Conservation (phyloP, 2,888 invertebrate species). For the Brachypalpus laphriformis region DNA sequence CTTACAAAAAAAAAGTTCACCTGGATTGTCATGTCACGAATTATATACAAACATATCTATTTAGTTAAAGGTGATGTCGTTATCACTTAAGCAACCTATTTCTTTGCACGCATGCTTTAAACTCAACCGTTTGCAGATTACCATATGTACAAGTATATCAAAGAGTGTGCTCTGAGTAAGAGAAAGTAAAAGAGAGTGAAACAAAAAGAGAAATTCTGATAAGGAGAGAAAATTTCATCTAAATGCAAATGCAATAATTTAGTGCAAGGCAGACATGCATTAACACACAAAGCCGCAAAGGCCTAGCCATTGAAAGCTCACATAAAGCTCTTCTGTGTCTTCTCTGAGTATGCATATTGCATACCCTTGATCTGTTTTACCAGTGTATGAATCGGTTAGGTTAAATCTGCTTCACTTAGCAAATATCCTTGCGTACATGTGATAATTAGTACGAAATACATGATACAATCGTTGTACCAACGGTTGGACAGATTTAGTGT, state of each 20-base stretch:
- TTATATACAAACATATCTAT: not conserved
- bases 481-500: too few relatives aligned
- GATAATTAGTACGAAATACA: too few relatives aligned
- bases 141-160: too few relatives aligned
- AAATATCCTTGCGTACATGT: too few relatives aligned
- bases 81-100: slow-evolving; percentile 35
- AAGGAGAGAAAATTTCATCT: not conserved
- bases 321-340: too few relatives aligned
- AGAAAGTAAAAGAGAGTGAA: not conserved
- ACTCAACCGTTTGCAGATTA: not conserved
- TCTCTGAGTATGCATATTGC: too few relatives aligned
- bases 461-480: too few relatives aligned
- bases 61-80: slow-evolving; percentile 25
- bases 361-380: not conserved
- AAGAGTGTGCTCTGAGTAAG: not conserved
- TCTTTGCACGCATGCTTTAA: slow-evolving; percentile 5
- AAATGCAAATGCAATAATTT: not conserved
- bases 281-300: too few relatives aligned
- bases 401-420: too few relatives aligned
- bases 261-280: not conserved
- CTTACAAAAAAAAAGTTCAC: slow-evolving; percentile 1
- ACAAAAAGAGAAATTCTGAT: not conserved
- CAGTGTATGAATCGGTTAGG: too few relatives aligned
- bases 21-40: slow-evolving; percentile 8
- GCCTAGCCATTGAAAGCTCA: not conserved